phyloP scores from a whole-genome alignment of 2,113 vertebrate genomes.

The Nyctereutes procyonoides region DNA sequence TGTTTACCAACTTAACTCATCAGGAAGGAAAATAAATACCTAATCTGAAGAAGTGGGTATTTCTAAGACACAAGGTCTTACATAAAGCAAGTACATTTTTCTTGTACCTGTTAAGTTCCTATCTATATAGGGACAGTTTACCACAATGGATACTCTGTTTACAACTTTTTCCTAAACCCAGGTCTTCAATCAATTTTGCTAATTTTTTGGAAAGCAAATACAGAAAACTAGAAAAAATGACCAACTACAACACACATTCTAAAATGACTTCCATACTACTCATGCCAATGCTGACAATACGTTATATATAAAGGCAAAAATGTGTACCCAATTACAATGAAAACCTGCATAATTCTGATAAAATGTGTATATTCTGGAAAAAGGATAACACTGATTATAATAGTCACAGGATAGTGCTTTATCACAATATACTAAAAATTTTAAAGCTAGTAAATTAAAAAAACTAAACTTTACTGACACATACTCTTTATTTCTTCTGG shows the following conservation, averaged over 20 bases:
- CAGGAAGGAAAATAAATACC: not conserved
- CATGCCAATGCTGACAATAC: not conserved
- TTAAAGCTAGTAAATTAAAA: not conserved
- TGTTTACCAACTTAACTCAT: not conserved
- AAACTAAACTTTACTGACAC: conserved; percentile 53
- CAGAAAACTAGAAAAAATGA: not conserved
- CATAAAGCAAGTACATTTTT: not conserved
- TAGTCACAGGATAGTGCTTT: not conserved
- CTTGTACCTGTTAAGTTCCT: not conserved
- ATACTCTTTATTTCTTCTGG: conserved; percentile 91
- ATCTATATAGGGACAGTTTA: not conserved
- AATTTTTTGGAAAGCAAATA: not conserved
- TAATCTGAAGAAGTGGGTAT: accelerated
- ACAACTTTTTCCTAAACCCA: not conserved
- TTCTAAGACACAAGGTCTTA: not conserved
- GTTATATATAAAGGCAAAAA: not conserved
- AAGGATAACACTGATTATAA: not conserved
- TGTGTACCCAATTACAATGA: not conserved
- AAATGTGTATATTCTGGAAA: not conserved
- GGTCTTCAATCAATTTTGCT: not conserved
- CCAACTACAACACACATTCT: not conserved
- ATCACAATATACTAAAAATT: not conserved
- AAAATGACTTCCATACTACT: not conserved
- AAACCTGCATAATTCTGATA: not conserved
- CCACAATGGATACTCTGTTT: not conserved